Conservation (phyloP, 2,113 vertebrate species). For the Narcine bancroftii region DNA sequence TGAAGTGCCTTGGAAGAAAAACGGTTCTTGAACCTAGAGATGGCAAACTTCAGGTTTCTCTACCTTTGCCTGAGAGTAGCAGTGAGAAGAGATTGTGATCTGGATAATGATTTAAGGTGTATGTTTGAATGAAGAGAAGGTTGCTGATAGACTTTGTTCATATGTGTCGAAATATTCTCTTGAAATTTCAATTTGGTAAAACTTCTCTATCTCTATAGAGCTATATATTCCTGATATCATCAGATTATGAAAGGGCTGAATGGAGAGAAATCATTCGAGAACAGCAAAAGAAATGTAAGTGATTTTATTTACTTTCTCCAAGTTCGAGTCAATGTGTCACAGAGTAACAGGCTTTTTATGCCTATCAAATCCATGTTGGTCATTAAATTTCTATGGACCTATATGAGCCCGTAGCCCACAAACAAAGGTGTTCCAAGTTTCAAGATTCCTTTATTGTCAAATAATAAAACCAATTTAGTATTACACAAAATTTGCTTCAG, state of each 20-base stretch:
- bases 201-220: slow-evolving; percentile 55
- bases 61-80: too few species aligned
- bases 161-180: not conserved
- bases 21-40: too few species aligned
- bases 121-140: not conserved
- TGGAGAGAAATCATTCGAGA: slow-evolving; percentile 89
- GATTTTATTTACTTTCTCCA: slow-evolving; percentile 14
- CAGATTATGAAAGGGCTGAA: slow-evolving; percentile 89
- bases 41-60: too few species aligned
- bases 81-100: too few species aligned
- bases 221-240: slow-evolving; percentile 88
- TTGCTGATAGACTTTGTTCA: not conserved
- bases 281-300: slow-evolving; percentile 95
- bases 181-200: not conserved
- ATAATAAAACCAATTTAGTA: not conserved
- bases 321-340: not conserved
- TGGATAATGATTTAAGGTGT: not conserved
- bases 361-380: too few species aligned
- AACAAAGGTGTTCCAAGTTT: not conserved
- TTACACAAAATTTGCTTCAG: not conserved
- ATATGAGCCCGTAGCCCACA: too few species aligned
- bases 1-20: too few species aligned
- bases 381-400: too few species aligned
- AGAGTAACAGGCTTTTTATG: too few species aligned
- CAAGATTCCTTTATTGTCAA: too few species aligned